These are phyloP conservation scores for Gadus chalcogrammus DNA, from an alignment of 2,113 vertebrate genomes.

Conservation along the genomic window DNA sequence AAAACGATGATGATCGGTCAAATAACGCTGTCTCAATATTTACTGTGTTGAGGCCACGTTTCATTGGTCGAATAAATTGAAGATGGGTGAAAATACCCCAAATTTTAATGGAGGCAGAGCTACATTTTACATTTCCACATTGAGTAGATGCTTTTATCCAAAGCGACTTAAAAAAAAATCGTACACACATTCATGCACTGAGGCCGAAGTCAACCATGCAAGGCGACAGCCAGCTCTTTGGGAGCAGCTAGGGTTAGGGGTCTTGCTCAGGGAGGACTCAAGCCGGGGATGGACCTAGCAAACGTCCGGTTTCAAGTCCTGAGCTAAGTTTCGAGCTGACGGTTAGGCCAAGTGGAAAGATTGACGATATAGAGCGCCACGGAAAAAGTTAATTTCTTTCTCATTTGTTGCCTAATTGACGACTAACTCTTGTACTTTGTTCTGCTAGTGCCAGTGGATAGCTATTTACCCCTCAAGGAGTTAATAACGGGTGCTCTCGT, in stretches of 20 bases:
- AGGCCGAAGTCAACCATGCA: too few species aligned
- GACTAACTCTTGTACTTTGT: conserved; percentile 14
- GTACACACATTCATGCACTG: too few species aligned
- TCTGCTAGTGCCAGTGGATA: conserved; percentile 11
- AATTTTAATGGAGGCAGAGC: neutral
- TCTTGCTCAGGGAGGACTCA: too few species aligned
- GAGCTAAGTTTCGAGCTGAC: too few species aligned
- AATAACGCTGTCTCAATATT: conserved; percentile 44
- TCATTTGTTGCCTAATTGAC: conserved; percentile 12
- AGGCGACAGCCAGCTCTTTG: too few species aligned
- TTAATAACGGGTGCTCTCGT: conserved; percentile 45
- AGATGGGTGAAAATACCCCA: neutral
- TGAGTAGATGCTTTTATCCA: too few species aligned
- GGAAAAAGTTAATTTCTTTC: conserved; percentile 3
- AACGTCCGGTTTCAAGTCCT: too few species aligned
- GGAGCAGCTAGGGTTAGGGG: too few species aligned
- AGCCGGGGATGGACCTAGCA: too few species aligned
- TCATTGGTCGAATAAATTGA: neutral
- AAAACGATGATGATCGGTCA: conserved; percentile 31
- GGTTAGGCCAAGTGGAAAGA: neutral
- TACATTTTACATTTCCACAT: too few species aligned
- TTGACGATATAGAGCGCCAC: neutral
- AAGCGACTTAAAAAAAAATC: too few species aligned
- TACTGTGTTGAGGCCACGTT: neutral
- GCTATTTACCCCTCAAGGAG: conserved; percentile 55